Base-by-base conservation (phyloP, 2,113 vertebrate species). In the Aegithalos caudatus region DNA sequence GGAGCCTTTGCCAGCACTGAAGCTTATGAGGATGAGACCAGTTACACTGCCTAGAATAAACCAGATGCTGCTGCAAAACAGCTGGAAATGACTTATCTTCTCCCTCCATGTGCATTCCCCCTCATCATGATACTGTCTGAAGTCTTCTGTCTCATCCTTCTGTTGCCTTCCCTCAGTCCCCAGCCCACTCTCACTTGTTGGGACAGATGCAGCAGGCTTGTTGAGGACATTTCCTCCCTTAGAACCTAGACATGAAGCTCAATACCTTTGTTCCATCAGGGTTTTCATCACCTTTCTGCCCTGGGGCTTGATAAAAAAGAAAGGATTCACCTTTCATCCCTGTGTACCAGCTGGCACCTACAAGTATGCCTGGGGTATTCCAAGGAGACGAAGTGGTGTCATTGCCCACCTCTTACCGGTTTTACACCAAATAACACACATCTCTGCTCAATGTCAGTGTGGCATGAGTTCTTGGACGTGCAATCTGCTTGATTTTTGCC, bases 391-490 rank as follows among this genome's bases (percentile, higher is more conserved):
- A 71, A 56, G 48, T 12, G 13, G 15, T 66, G 20, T 72, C 2
- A 1, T 35, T 76, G 48, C 66, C 48, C 9, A 5, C 22, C 13
- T 86, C 44, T 58, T 8, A 0, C 38, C 86, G 84, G 6, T 47
- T 66, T 86, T 56, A 18, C 54, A 65, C 28, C 1, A 1, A 29
- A 28, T 44, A 48, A 37, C 50, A 25, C 27, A 42, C 44, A 28
- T 91, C 40, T 81, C 54, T 91, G 37, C 40, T 86, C 53, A 12
- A 5, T 40, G 69, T 70, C 72, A 61, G 40, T 65, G n/a, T 1
- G 0, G 17, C 0, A 0, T 51, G 44, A 78, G 11, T 27, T 78
- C 38, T 19, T 72, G 61, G 21, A 38, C 3, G 0, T 23, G 71
- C 17, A 7, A 12, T 45, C 77, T 65, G 38, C 42, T 66, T 65